Base-by-base conservation (phyloP, 2,797 vertebrate species). In the Strix occidentalis region DNA sequence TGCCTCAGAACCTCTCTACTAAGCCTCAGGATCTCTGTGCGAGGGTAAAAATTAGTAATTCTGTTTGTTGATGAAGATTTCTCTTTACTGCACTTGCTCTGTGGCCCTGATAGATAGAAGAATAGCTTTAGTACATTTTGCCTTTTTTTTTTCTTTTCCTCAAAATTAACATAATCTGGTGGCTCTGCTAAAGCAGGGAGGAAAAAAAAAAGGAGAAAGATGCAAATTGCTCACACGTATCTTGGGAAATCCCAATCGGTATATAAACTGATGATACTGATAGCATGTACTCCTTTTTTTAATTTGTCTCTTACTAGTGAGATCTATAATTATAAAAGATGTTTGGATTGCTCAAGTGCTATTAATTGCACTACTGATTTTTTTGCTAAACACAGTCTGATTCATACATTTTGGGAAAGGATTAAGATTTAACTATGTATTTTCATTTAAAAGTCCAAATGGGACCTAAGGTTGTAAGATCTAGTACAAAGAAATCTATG, bases 21-120 rank as follows among this genome's bases (percentile, higher is more conserved):
- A 99, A 99, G 96, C 98, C 99, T 37, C 99, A 99, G 98, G 99
- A 99, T 97, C 98, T 99, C 97, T 99, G 99, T 96, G 96, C 99
- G 2, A 98, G 99, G 99, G 99, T 99, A 99, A 98, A 97, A 94
- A 98, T 91, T 13, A 96, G 94, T 91, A 93, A 93, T 92, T 95
- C 54, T 93, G 54, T 95, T 93, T 89, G 63, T 76, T 81, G 87
- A 68, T 94, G 78, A 88, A 85, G 91, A 84, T 95, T 75, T 90
- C 41, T 95, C 65, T 90, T 94, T 93, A 87, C 68, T 96, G 90
- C 93, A 70, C 71, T 91, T 89, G 64, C 16, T 91, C 43, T 77
- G 51, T 60, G 72, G 69, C 87, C 89, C 46, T 84, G 54, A 83
- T 87, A 50, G 56, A 77, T 50, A 79, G 63, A 89, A 64, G 16